Percentiles rank a stretch among this genome's conserved stretches.
phyloP scores from a whole-genome alignment of 2,888 invertebrate species.

The Phortica magna region DNA sequence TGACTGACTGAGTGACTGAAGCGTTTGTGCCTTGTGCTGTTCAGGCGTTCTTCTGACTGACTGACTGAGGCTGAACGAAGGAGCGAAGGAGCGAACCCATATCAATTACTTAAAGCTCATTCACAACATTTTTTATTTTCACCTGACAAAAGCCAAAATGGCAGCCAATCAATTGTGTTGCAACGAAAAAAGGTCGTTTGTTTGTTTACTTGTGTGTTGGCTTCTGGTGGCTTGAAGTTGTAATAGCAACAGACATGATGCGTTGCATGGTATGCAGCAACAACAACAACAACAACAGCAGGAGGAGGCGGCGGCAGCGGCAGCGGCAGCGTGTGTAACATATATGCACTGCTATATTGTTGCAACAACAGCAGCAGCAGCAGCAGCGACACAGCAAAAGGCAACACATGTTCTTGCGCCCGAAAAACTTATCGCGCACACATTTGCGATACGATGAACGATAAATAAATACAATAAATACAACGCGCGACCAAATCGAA shows the following conservation, averaged over 20 bases:
- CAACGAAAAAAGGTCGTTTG: no score
- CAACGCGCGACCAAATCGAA: slow-evolving; percentile 35
- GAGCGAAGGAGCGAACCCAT: no score
- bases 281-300: slow-evolving; percentile 14
- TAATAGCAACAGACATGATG: slow-evolving; percentile 28
- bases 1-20: slow-evolving; percentile 34
- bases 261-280: slow-evolving; percentile 51
- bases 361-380: slow-evolving; percentile 32
- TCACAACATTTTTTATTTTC: slow-evolving; percentile 76
- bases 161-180: slow-evolving; percentile 70
- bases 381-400: slow-evolving; percentile 55
- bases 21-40: slow-evolving; percentile 20
- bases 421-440: slow-evolving; percentile 70
- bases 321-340: slow-evolving; percentile 23
- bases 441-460: slow-evolving; percentile 65
- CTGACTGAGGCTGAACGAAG: slow-evolving; percentile 20
- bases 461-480: slow-evolving; percentile 64
- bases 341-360: slow-evolving; percentile 49
- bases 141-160: slow-evolving; percentile 74
- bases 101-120: slow-evolving; percentile 77
- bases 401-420: slow-evolving; percentile 77
- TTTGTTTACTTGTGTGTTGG: no score
- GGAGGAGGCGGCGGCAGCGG: slow-evolving; percentile 21
- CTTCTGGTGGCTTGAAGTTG: no score
- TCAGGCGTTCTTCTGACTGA: neutral